These are phyloP conservation scores for Gambusia yucatana DNA, from an alignment of 2,797 vertebrate genomes.

Conservation along the genomic window DNA sequence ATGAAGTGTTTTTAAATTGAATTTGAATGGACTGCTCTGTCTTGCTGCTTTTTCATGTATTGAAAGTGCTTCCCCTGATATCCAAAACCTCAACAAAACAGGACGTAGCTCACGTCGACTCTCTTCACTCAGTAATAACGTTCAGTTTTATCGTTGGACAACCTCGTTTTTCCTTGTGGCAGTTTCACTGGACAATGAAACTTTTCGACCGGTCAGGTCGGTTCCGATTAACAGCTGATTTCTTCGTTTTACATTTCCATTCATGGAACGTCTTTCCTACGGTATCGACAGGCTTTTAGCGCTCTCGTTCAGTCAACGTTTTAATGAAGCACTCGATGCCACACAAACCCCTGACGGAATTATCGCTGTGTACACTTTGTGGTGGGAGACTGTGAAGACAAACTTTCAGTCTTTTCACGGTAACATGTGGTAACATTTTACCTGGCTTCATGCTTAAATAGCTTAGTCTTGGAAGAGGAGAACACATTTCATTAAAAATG, in stretches of 20 bases:
- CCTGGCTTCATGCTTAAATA: slow-evolving; percentile 34
- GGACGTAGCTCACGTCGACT: not conserved
- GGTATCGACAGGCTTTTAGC: not conserved
- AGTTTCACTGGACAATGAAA: not conserved
- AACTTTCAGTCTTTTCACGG: not conserved
- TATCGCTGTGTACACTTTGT: not conserved
- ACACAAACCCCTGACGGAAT: not conserved
- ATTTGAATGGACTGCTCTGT: not conserved
- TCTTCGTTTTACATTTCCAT: not conserved
- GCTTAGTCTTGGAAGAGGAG: slow-evolving; percentile 12
- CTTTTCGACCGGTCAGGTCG: not conserved
- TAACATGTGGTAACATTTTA: slow-evolving; percentile 29
- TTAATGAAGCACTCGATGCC: not conserved
- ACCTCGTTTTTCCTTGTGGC: not conserved
- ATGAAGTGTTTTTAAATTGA: not conserved
- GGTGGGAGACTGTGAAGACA: not conserved
- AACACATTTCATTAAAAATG: slow-evolving; percentile 21
- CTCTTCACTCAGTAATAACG: not conserved
- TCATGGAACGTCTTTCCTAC: not conserved
- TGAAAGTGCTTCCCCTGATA: not conserved
- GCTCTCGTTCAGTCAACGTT: not conserved
- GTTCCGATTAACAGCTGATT: not conserved
- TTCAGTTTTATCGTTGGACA: not conserved
- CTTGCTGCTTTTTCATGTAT: not conserved
- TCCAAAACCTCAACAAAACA: not conserved